Evolutionary conservation across 2,113 vertebrate species (phyloP), one percentile per base, ranked within the genome.

Genomic region (Sterrhoptilus dennistouni): DNA sequence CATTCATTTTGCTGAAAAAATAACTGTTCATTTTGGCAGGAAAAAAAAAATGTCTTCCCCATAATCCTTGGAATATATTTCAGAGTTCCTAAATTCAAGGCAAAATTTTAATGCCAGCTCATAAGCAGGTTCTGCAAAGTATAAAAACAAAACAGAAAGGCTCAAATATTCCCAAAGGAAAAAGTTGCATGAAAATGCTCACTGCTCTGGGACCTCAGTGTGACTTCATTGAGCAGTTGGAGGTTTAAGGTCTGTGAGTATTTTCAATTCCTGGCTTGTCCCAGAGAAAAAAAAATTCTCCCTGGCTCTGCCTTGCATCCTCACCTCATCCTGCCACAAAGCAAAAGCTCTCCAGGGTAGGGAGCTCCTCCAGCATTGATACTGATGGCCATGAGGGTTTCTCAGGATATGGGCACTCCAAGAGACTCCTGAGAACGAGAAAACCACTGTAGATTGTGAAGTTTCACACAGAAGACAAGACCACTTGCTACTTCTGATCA

Each of bases 1-100:
- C 78, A 22, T 50, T 71, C 45, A n/a, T 81, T 94, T 68, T 89
- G 54, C 33, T 80, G 54, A 69, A 91, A 90, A 90, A 94, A 44
- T 36, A 89, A 52, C 71, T 76, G 22, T 49, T 89, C n/a, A 31
- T 76, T 90, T 76, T 93, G 31, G 40, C 81, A 76, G 44, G 24
- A 38, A 66, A 72, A 35, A 47, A 68, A 83, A 42, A 33, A 20
- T 31, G 9, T 7, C 16, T 71, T 54, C 15, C 12, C 27, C 53
- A 24, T n/a, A 70, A 75, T 68, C 23, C 50, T 49, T 71, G 64
- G 35, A 70, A 47, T 42, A 60, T 1, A 24, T 94, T 92, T 83
- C 53, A 78, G 42, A n/a, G 52, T 49, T 88, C 68, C 60, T 83
- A 81, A 86, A 68, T 80, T 78, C 27, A 74, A 76, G 24, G 38